phyloP scores from a whole-genome alignment of 2,888 invertebrate genomes.

The Megastigmus dorsalis region DNA sequence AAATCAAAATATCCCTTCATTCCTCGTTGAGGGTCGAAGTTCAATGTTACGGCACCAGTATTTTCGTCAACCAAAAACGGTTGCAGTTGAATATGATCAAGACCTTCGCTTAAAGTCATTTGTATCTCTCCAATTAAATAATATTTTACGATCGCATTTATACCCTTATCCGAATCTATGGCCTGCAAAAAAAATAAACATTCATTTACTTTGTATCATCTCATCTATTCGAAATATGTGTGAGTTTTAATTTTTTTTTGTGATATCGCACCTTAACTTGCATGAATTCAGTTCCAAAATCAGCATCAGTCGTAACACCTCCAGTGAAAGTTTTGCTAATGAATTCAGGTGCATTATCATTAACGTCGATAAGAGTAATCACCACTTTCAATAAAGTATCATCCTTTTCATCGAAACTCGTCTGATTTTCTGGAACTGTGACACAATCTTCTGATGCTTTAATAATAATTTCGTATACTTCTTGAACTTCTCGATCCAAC shows the following conservation, averaged over 20 bases:
- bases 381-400: slow-evolving; percentile 83
- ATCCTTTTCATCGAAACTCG: slow-evolving; percentile 77
- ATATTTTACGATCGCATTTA: slow-evolving; percentile 85
- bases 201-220: neutral
- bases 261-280: slow-evolving; percentile 87
- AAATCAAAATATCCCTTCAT: slow-evolving; percentile 99
- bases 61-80: slow-evolving; percentile 89
- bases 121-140: slow-evolving; percentile 87
- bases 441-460: slow-evolving; percentile 90
- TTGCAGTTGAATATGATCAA: slow-evolving; percentile 86
- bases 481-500: slow-evolving; percentile 84
- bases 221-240: slow-evolving; percentile 1
- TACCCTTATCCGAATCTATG: slow-evolving; percentile 83
- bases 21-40: slow-evolving; percentile 96
- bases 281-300: slow-evolving; percentile 93
- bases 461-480: slow-evolving; percentile 82
- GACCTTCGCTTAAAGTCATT: slow-evolving; percentile 88
- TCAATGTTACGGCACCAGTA: slow-evolving; percentile 89
- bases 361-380: slow-evolving; percentile 87
- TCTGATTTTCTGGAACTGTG: slow-evolving; percentile 77
- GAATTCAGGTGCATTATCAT: slow-evolving; percentile 93
- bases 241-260: neutral
- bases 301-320: slow-evolving; percentile 94
- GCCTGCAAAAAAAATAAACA: slow-evolving; percentile 76
- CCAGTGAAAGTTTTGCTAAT: slow-evolving; percentile 90